Evolutionary conservation across 2,113 vertebrate species (phyloP).

Genomic region (Pseudopipra pipra): DNA sequence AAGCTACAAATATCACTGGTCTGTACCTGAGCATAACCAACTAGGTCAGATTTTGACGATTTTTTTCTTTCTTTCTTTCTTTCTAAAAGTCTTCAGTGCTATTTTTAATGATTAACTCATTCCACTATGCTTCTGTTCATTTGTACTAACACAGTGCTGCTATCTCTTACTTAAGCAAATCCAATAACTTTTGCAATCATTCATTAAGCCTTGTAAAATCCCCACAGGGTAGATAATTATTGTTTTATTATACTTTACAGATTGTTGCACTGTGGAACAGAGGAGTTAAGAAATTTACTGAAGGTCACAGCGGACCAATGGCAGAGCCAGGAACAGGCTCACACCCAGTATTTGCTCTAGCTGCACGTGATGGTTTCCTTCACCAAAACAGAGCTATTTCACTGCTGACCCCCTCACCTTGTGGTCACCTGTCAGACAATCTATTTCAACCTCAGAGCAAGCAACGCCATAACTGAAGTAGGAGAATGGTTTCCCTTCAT

Average conservation of each 20-base stretch:
- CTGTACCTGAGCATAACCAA: neutral
- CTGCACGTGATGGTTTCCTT: neutral
- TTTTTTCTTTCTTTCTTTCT: neutral
- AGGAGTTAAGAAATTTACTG: conserved; percentile 34
- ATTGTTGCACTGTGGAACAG: neutral
- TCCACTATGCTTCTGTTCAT: neutral
- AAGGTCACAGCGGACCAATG: conserved; percentile 48
- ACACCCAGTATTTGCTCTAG: conserved; percentile 2
- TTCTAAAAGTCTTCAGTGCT: neutral
- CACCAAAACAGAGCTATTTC: neutral
- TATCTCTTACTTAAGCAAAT: conserved; percentile 27
- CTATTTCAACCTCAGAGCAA: conserved; percentile 93
- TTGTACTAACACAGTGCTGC: neutral
- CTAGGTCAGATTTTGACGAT: neutral
- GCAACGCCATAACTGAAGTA: conserved; percentile 91
- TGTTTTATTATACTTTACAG: neutral
- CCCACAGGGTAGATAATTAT: neutral
- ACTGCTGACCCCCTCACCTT: conserved; percentile 78
- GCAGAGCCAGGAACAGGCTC: neutral
- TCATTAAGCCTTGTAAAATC: neutral
- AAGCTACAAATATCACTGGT: neutral
- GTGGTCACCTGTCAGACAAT: conserved; percentile 93
- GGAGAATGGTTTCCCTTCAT: conserved; percentile 84
- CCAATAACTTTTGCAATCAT: conserved; percentile 8
- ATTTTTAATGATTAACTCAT: neutral